Base-by-base conservation (phyloP, 2,113 vertebrate genomes). In the Mugil cephalus region DNA sequence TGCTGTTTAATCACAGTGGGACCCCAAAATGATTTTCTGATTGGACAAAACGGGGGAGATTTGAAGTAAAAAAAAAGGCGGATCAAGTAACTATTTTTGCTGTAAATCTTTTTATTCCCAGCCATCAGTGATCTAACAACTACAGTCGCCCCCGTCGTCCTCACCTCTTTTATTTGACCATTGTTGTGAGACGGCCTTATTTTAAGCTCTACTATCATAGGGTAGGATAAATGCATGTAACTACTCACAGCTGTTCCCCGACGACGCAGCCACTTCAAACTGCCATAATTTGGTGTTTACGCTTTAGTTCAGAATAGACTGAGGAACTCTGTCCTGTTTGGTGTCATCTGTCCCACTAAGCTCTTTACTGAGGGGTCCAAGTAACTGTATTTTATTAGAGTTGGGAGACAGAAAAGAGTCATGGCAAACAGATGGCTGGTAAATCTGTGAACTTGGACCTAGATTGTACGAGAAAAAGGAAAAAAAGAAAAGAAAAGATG, bases 211-310 rank as follows among this genome's bases (percentile, higher is more conserved):
- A 17, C 12, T 69, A 77, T 85, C 64, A 79, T 17, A 69, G 71
- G 73, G 59, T 58, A 62, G 60, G 51, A 65, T 68, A 74, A 78
- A 84, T 65, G 42, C 71, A 61, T 61, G 4, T 73, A 78, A 84
- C 50, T 60, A 48, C 52, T 45, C 53, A 69, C 79, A 81, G 74
- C 79, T 85, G 83, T 51, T 80, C 38, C 43, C 65, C 40, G 67
- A 65, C 79, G 86, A 85, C 66, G 47, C 34, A 18, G 54, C 55
- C 76, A 77, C 73, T 68, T 81, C 63, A 71, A 67, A 75, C 76
- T 48, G 7, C 51, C 56, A 36, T 71, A 76, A 83, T 83, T 86
- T 84, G 72, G 14, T 84, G 82, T 80, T 89, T 84, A 79, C 6
- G 21, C 36, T 59, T 2, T 45, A 54, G 39, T 68, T 82, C 35